phyloP scores from a whole-genome alignment of 1,140 invertebrate genomes.

The Cyclargus thomasi region DNA sequence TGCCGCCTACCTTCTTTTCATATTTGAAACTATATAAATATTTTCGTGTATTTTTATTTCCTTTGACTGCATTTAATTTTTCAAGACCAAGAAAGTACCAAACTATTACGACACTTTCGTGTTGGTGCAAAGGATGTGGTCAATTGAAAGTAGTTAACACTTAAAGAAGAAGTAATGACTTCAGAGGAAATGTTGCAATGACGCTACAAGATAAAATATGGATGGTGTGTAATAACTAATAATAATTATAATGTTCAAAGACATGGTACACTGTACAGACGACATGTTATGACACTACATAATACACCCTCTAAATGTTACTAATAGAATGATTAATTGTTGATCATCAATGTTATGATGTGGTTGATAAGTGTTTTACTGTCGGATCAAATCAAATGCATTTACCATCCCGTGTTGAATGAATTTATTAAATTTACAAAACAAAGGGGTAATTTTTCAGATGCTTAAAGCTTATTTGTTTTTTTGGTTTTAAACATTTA shows the following conservation, averaged over 20 bases:
- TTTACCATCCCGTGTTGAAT: neutral
- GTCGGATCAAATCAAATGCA: neutral
- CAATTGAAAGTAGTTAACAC: conserved; percentile 15
- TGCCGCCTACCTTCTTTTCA: conserved; percentile 1
- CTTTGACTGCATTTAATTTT: neutral
- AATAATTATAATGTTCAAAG: too few species aligned
- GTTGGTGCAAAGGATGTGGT: neutral
- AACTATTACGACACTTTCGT: conserved; percentile 13
- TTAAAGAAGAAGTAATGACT: neutral
- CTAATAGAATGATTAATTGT: neutral
- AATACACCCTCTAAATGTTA: too few species aligned
- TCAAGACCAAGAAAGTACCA: neutral
- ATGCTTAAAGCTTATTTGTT: too few species aligned
- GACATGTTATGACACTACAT: too few species aligned
- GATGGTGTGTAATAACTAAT: neutral
- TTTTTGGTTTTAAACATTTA: too few species aligned
- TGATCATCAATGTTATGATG: neutral
- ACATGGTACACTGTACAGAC: neutral
- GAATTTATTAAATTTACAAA: too few species aligned
- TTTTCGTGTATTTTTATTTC: too few species aligned
- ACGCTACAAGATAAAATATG: neutral
- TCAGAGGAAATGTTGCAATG: conserved; percentile 5
- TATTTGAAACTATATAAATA: too few species aligned
- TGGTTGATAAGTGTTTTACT: neutral
- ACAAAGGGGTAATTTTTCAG: neutral